Base-by-base conservation (phyloP, 2,888 invertebrate genomes). In the Tricholauxania praeusta region DNA sequence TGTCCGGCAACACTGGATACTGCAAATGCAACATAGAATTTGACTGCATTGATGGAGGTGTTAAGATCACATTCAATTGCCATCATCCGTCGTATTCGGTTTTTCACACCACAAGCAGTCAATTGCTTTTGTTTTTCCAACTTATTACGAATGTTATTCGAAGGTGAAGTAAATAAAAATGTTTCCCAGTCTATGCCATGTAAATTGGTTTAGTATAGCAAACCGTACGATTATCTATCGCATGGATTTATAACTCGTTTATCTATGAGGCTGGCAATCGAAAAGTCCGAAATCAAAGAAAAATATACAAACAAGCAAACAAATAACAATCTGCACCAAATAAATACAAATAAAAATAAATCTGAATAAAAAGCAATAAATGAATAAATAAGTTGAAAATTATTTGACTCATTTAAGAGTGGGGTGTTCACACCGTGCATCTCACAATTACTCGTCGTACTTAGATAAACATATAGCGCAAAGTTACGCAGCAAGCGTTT, bases 141-240 rank as follows among this genome's bases (percentile, higher is more conserved):
- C 15, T 19, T 47, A 15, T 57, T 47, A 47, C 48, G 19, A 47
- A 39, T 63, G 48, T 48, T 19, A 39, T 47, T 28, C 28, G 15
- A 28, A 12, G 53, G 22, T 66, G 66, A 66, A 66, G 66, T 66
- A 66, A 66, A 66, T 66, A 66, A 66, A 66, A 66, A 51, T n/a
- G n/a, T 66, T n/a, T 19, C 17, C 28, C 32, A 51, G 51, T 28
- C 28, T 39, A 39, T 39, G 39, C 39, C 39, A 39, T 39, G 39
- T 39, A 39, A 39, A 39, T 62, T 19, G 53, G n/a, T 39, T 39
- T 10, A 39, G 39, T 39, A 39, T 39, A 7, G 39, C 39, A 39
- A 39, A 6, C 39, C 39, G 10, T 4, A 10, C 39, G 39, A 39
- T 39, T 4, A 39, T 39, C 39, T 39, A 39, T 39, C 10, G 39